Percentiles rank a stretch among this genome's conserved stretches.
These are phyloP conservation scores for Centroberyx gerrardi DNA, from an alignment of 2,797 vertebrate species.

Conservation along the genomic window DNA sequence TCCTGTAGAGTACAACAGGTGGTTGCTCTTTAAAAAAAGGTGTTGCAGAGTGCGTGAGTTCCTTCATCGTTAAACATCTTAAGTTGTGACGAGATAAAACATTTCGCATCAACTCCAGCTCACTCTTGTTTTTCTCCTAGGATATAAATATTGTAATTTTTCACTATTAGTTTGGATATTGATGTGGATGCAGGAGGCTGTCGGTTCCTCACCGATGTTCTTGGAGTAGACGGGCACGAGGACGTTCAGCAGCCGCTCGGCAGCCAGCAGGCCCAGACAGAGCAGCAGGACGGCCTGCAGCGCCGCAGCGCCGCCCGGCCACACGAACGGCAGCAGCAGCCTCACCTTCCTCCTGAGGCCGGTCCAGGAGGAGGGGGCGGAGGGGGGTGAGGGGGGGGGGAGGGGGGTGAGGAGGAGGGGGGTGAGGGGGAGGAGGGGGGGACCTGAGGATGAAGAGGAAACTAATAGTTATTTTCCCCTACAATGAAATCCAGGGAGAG, in stretches of 20 bases:
- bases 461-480: too few species aligned
- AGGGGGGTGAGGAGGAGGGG: conserved; percentile 72
- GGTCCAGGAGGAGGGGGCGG: conserved; percentile 35
- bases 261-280: conserved; percentile 88
- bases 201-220: conserved; percentile 88
- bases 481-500: too few species aligned
- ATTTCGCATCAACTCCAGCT: too few species aligned
- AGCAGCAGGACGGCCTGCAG: conserved; percentile 90
- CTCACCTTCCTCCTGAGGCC: conserved; percentile 86
- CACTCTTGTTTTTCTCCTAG: too few species aligned
- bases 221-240: conserved; percentile 93
- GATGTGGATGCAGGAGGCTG: too few species aligned
- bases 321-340: conserved; percentile 89
- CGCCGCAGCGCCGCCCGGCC: conserved; percentile 84
- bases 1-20: too few species aligned
- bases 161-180: too few species aligned
- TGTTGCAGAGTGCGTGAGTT: too few species aligned
- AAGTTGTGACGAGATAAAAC: too few species aligned
- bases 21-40: too few species aligned
- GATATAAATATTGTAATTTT: too few species aligned
- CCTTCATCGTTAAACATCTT: too few species aligned
- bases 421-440: conserved; percentile 20
- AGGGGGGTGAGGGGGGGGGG: conserved; percentile 65
- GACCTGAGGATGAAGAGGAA: conserved; percentile 18
- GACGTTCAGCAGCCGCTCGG: conserved; percentile 90